Evolutionary conservation across 2,797 vertebrate genomes (phyloP).

Genomic region (Chaenodraco wilsoni): DNA sequence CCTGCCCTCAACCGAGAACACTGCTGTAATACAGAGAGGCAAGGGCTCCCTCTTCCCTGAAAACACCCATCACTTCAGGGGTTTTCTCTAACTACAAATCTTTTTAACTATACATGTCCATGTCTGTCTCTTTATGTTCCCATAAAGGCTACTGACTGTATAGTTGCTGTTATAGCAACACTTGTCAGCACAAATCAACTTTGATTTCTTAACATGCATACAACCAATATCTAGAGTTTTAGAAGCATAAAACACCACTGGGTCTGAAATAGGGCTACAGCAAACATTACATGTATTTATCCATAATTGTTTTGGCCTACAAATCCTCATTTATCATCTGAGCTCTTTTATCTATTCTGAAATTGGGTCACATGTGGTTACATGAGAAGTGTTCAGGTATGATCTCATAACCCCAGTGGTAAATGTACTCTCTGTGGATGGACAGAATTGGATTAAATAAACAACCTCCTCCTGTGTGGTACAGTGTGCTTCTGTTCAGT

Average conservation of each 20-base stretch:
- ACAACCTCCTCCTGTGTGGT: background rate
- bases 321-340: background rate
- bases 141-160: background rate
- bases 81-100: background rate
- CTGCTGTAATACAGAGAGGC: background rate
- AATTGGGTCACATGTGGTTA: background rate
- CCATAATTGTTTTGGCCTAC: background rate
- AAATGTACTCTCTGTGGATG: background rate
- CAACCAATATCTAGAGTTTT: background rate
- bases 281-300: background rate
- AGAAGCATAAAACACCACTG: background rate
- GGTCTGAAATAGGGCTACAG: background rate
- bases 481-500: background rate
- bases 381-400: background rate
- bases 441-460: background rate
- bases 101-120: too few species aligned
- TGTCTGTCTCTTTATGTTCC: background rate
- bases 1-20: slow-evolving; percentile 22
- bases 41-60: background rate
- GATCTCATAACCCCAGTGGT: background rate
- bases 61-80: background rate
- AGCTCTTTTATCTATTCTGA: background rate
- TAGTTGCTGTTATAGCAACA: background rate
- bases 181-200: background rate
- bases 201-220: background rate